Evolutionary conservation across 2,113 vertebrate species (phyloP), one percentile per base, ranked within the genome.

Genomic region (Oreochromis niloticus): DNA sequence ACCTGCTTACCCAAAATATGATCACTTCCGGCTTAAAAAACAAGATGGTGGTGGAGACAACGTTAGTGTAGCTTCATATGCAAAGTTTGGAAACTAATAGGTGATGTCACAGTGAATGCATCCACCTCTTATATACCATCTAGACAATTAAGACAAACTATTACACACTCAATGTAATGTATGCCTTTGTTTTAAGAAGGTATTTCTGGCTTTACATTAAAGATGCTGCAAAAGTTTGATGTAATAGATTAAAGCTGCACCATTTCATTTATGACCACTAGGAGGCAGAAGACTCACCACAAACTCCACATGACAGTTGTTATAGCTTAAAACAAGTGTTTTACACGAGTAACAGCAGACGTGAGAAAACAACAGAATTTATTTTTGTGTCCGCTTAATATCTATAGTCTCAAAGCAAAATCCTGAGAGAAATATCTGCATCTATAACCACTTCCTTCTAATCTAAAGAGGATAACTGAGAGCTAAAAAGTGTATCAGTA

Each of bases 321-420:
- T 27, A 16, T 16, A 71, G 12, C 39, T 50, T 43, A 71, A 43
- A 2, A 43, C 27, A 16, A 27, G 41, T 17, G 9, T 30, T 75
- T 30, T 48, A 17, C 24, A 30, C 14, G 0, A 19, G 4, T 9
- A 75, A 17, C 24, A 0, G 5, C 68, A 75, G 39, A 43, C n/a
- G 5, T 16, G 39, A 43, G 7, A 9, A 41, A 71, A 41, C 36
- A 8, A 13, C 39, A 16, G 14, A 24, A 30, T 48, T 9, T 48
- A 1, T 73, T 27, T 46, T 73, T 46, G 39, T 73, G 22, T 73
- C 22, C 22, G 6, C 1, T 11, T 30, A 48, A 48, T 30, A 48
- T 75, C 43, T 48, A 24, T 9, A 27, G 22, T 16, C 13, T 46
- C 39, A 75, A 6, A 48, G 14, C 27, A 50, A 79, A 52, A 52